Evolutionary conservation across 2,888 invertebrate genomes (phyloP), one percentile per base, ranked within the genome.

Genomic region (Caenorhabditis japonica): DNA sequence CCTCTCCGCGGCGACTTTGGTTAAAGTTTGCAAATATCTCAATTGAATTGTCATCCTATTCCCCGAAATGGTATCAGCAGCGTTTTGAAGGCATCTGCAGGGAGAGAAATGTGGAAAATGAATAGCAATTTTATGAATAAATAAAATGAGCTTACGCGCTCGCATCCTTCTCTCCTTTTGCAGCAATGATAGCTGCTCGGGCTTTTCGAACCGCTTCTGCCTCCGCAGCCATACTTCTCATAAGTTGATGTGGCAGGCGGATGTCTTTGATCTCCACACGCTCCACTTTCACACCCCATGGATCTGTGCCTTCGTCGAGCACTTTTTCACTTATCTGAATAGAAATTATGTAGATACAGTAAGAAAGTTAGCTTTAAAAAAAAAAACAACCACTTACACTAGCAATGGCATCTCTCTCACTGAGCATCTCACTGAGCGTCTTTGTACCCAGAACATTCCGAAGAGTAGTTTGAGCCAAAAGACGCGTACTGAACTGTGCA

Each of bases 181-280:
- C 85, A 0, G 85, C 85, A 7, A 85, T 84, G 34, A 86, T 79
- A n/a, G 81, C 75, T 1, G 84, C 95, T 21, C 94, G 91, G 12
- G 95, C 95, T 87, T 95, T 95, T 41, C 95, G 91, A 0, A 94
- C 93, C 0, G 95, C 95, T 86, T 95, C 95, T 0, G 95, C 95
- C 88, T 95, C 95, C 0, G 95, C 95, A 0, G 95, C 95, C 95
- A 95, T 95, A 0, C 95, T 94, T 62, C 95, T 91, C 88, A 95
- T 95, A 58, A 95, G 90, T 88, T 94, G 94, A 34, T 95, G 92
- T 0, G 95, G 95, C 62, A 95, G 90, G 70, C 95, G 92, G 7
- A 94, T 94, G 88, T 95, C 95, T 89, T 95, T 95, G 79, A 95
- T 95, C 59, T 87, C 87, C 2, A 87, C 87, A 19, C 87, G 62